Base-by-base conservation (phyloP, 2,797 vertebrate genomes). In the Mergus octosetaceus region DNA sequence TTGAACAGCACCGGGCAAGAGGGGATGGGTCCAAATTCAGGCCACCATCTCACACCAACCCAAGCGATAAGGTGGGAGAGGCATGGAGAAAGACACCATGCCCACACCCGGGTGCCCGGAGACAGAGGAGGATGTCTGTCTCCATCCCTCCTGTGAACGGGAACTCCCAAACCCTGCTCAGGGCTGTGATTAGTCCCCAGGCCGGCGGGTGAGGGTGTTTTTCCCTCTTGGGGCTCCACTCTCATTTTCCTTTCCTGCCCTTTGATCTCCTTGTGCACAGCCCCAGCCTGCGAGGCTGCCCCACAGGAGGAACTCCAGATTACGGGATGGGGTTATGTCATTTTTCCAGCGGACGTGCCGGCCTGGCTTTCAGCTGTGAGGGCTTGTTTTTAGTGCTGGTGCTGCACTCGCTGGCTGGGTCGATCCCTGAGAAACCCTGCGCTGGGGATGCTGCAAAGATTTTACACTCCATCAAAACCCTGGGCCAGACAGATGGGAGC, bases 281-380 rank as follows among this genome's bases (percentile, higher is more conserved):
- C 71, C 72, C 84, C 16, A 1, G 75, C 38, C 51, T 3, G 8
- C 0, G 3, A 94, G 92, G 94, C 94, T 91, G 85, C 83, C 68
- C 77, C 89, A 79, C 27, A 87, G 84, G 91, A 96, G 95, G 90
- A 93, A 87, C 93, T 87, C 86, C 77, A 96, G 96, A 97, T 97
- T 96, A 87, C 5, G 4, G 43, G 93, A 19, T 8, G 32, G 65
- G 64, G 86, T 97, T 93, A 96, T 96, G 96, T 97, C 93, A 96
- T 96, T 96, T 96, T 97, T 96, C 96, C 96, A 96, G 88, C 38
- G 12, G 93, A 95, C 65, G 34, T 95, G 84, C 83, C 65, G 94
- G 80, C 73, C 65, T 19, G 68, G 53, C 57, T 95, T 21, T 7
- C 27, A 11, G 53, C 3, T 8, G 8, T 49, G 36, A 94, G 68